Percentiles rank a stretch among this genome's conserved stretches.
Conservation (phyloP, 2,113 vertebrate species). For the Oncorhynchus tshawytscha region DNA sequence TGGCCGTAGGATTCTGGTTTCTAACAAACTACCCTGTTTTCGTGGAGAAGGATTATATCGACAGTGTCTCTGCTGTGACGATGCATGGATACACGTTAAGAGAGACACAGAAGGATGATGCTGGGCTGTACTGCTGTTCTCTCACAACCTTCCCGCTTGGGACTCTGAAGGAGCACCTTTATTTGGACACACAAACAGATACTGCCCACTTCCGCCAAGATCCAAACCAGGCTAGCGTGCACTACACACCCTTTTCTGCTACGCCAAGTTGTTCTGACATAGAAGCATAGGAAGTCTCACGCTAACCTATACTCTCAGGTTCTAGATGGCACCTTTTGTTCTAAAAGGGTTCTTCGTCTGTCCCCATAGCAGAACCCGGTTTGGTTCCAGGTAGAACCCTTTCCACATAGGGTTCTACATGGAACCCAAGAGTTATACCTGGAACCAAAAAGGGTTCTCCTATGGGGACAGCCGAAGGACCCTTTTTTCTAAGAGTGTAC, state of each 20-base stretch:
- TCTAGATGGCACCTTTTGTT: no score
- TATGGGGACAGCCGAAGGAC: no score
- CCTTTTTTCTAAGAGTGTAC: no score
- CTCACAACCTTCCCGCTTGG: conserved; percentile 14
- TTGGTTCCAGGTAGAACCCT: no score
- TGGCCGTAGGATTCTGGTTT: neutral
- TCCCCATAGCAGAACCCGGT: no score
- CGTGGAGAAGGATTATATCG: neutral
- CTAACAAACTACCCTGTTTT: neutral
- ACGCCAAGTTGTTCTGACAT: neutral
- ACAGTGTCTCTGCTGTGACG: neutral
- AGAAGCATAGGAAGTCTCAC: no score
- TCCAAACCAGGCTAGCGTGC: neutral
- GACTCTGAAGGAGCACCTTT: neutral
- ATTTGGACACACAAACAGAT: neutral
- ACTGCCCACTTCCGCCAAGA: neutral
- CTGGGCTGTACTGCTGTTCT: conserved; percentile 14
- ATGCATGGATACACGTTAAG: neutral
- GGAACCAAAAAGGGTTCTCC: no score
- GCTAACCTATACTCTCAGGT: no score
- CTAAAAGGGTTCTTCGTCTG: no score
- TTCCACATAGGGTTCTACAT: no score
- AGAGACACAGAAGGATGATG: neutral
- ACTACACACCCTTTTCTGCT: neutral
- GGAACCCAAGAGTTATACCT: no score